phyloP scores from a whole-genome alignment of 1,140 invertebrate species.

The Dendrolimus kikuchii region DNA sequence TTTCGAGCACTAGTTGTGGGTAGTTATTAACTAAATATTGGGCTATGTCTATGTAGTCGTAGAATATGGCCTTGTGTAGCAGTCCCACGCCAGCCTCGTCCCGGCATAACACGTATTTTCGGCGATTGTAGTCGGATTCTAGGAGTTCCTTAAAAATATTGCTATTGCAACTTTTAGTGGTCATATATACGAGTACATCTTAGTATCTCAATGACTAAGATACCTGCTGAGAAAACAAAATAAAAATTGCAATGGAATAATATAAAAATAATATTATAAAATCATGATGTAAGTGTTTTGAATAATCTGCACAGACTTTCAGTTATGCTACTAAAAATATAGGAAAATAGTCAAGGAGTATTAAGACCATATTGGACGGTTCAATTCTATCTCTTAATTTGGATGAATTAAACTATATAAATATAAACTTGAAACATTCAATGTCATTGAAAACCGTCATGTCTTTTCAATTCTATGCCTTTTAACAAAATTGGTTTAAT shows the following conservation, averaged over 20 bases:
- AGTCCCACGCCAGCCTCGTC: conserved; percentile 83
- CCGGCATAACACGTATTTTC: conserved; percentile 78
- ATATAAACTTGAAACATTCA: no score
- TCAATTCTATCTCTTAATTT: no score
- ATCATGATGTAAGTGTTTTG: no score
- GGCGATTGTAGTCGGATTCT: conserved; percentile 73
- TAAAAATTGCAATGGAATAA: no score
- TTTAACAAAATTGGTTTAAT: no score
- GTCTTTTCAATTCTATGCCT: no score
- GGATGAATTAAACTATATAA: no score
- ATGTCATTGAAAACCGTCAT: no score
- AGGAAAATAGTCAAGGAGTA: no score
- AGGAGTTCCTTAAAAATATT: conserved; percentile 62
- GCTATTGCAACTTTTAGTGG: background rate
- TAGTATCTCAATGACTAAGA: background rate
- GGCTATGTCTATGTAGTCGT: conserved; percentile 81
- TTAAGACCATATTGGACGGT: no score
- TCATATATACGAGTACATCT: background rate
- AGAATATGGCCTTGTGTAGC: conserved; percentile 85
- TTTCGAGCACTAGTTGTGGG: conserved; percentile 80
- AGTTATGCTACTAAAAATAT: background rate
- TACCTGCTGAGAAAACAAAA: no score
- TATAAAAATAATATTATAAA: no score
- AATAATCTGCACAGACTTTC: background rate
- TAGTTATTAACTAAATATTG: conserved; percentile 83